Evolutionary conservation across 2,113 vertebrate species (phyloP).

Genomic region (Pavo muticus): DNA sequence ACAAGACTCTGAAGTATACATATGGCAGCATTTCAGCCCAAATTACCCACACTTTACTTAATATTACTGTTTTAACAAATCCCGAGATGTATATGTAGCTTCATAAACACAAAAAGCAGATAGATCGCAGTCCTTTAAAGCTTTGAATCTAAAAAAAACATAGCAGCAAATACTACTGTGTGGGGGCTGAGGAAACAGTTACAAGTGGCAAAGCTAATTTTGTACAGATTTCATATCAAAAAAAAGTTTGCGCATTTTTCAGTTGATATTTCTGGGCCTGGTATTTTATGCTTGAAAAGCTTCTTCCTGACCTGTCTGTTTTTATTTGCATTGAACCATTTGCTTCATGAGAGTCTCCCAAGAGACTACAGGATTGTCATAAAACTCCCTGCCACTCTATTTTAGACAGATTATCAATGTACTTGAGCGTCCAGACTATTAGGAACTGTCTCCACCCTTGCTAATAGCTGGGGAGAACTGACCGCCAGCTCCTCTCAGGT

Average conservation of each 20-base stretch:
- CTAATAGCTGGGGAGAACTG: background rate
- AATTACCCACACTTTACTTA: background rate
- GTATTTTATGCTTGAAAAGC: background rate
- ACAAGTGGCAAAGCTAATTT: background rate
- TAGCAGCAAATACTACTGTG: background rate
- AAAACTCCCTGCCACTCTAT: background rate
- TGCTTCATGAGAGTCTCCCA: background rate
- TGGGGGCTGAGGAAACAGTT: background rate
- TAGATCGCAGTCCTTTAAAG: background rate
- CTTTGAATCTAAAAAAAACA: background rate
- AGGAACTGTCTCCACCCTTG: background rate
- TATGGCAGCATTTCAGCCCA: slow-evolving; percentile 6
- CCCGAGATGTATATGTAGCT: background rate
- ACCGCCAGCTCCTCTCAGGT: background rate
- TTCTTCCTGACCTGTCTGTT: background rate
- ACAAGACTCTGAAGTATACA: background rate
- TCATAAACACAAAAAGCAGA: background rate
- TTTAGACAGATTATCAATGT: background rate
- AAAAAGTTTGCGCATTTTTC: background rate
- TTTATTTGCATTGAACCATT: slow-evolving; percentile 3
- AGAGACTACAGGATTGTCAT: background rate
- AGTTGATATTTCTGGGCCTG: slow-evolving; percentile 8
- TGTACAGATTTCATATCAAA: background rate
- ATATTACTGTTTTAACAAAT: background rate
- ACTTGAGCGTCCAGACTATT: background rate